These are phyloP conservation scores for Clamator glandarius DNA, from an alignment of 2,797 vertebrate species.

Conservation along the genomic window DNA sequence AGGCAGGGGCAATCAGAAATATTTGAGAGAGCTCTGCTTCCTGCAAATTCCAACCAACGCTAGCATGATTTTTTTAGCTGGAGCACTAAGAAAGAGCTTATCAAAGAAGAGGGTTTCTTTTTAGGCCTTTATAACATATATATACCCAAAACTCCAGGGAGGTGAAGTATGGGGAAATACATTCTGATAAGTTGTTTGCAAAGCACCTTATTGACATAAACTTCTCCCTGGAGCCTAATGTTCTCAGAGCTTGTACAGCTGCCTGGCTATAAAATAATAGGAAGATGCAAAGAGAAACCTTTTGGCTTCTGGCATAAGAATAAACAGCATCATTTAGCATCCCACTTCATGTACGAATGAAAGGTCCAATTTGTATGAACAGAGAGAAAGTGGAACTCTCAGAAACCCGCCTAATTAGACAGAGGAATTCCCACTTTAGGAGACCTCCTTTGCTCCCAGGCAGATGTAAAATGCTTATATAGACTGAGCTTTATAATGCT, in stretches of 20 bases:
- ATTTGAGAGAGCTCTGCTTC: background rate
- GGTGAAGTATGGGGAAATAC: background rate
- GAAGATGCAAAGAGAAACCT: background rate
- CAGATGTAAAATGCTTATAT: background rate
- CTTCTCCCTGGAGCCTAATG: slow-evolving; percentile 15
- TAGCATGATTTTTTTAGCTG: background rate
- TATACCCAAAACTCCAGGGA: background rate
- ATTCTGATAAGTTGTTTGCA: background rate
- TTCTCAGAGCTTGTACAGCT: background rate
- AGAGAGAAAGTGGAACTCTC: background rate
- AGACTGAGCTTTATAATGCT: background rate
- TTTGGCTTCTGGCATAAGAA: background rate
- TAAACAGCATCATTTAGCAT: background rate
- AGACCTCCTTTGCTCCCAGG: background rate
- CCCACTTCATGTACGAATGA: background rate
- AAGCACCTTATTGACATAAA: background rate
- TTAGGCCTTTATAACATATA: background rate
- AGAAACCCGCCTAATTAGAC: background rate
- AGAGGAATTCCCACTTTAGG: background rate
- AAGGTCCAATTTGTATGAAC: background rate
- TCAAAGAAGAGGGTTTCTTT: background rate
- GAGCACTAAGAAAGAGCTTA: background rate
- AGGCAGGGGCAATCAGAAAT: background rate
- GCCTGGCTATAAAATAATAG: background rate
- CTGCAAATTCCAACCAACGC: background rate